These are phyloP conservation scores for Pseudonaja textilis DNA, from an alignment of 2,113 vertebrate genomes.

Conservation along the genomic window DNA sequence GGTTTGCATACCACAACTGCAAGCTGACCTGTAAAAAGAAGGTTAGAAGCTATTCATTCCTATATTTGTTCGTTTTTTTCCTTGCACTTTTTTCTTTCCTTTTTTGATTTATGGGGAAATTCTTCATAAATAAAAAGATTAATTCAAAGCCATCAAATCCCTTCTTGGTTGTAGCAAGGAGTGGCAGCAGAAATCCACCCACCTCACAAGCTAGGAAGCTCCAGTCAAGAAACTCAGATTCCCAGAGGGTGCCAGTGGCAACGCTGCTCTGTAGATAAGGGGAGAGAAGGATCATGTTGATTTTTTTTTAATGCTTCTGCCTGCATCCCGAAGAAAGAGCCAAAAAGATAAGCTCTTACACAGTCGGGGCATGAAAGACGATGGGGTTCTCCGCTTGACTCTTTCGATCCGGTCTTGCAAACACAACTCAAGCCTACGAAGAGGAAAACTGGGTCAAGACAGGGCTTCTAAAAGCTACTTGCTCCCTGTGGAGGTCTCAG, in stretches of 20 bases:
- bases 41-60: background rate
- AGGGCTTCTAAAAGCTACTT: too few relatives aligned
- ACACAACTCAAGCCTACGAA: conserved; percentile 39
- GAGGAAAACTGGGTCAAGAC: background rate
- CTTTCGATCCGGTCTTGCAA: conserved; percentile 1
- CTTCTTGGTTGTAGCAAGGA: background rate
- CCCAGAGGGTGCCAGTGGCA: conserved; percentile 25
- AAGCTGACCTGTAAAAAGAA: background rate
- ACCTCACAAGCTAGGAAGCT: conserved; percentile 48
- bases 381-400: background rate
- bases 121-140: background rate
- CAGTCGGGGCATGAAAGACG: conserved; percentile 20
- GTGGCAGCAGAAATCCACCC: background rate
- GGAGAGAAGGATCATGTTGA: background rate
- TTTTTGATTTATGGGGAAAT: background rate
- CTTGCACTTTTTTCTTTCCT: background rate
- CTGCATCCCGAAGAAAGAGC: background rate
- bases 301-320: too few relatives aligned
- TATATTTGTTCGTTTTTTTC: background rate
- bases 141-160: background rate
- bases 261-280: conserved; percentile 16
- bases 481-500: background rate
- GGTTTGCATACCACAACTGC: background rate
- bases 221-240: conserved; percentile 34
- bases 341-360: background rate